Conservation (phyloP, 2,797 vertebrate genomes). For the Yasuhikotakia modesta region DNA sequence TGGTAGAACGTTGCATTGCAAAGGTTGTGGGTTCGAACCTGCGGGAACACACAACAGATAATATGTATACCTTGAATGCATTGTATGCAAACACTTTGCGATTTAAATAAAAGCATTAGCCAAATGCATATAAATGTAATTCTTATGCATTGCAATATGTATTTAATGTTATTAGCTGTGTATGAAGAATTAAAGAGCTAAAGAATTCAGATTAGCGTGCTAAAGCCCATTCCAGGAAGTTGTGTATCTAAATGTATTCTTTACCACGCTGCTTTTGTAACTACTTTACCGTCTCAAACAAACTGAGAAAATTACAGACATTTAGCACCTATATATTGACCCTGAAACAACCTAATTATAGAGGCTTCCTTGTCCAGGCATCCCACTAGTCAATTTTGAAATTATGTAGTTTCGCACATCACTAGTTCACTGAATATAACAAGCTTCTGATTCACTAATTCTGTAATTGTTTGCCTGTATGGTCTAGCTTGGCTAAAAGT, state of each 20-base stretch:
- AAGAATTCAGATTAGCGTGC: neutral
- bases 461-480: neutral
- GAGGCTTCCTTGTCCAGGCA: neutral
- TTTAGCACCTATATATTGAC: neutral
- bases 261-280: neutral
- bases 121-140: too few relatives aligned
- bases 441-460: conserved; percentile 2
- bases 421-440: neutral
- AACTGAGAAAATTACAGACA: neutral
- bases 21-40: too few relatives aligned
- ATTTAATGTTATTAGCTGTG: too few relatives aligned
- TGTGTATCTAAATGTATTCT: neutral
- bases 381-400: neutral
- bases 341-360: neutral
- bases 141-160: too few relatives aligned
- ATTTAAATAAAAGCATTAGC: too few relatives aligned
- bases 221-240: neutral
- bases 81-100: too few relatives aligned
- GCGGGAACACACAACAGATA: too few relatives aligned
- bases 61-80: too few relatives aligned
- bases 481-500: conserved; percentile 10
- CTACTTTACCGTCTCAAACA: neutral
- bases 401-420: neutral
- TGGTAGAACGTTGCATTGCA: too few relatives aligned
- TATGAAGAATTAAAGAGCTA: neutral